A percentile compares a stretch with the other conserved stretches of the same genome.
Conservation (phyloP, 2,888 invertebrate genomes). For the Drosophila mulleri region DNA sequence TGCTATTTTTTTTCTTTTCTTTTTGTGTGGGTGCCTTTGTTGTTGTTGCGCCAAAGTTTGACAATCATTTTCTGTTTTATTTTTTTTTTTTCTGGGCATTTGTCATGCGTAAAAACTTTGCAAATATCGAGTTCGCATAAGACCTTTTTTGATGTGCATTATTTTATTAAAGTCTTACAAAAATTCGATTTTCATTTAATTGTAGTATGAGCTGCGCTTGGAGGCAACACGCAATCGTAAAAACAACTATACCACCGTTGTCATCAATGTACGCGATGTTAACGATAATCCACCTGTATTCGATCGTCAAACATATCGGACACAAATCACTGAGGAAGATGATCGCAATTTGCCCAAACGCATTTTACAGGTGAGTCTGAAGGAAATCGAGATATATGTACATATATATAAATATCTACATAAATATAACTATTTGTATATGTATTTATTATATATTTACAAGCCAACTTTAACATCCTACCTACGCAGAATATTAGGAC, state of each 20-base stretch:
- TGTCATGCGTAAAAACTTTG: conserved; percentile 15
- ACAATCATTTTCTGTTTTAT: conserved; percentile 26
- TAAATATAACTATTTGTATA: too few relatives aligned
- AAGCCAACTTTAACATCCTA: not conserved
- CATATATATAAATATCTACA: too few relatives aligned
- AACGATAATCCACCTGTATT: conserved; percentile 95
- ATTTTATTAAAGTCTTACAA: conserved; percentile 1
- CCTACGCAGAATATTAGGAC: too few relatives aligned
- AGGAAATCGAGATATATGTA: too few relatives aligned
- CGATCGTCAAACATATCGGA: conserved; percentile 96
- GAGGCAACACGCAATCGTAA: conserved; percentile 98
- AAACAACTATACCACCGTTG: conserved; percentile 98
- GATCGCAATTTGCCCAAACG: conserved; percentile 97
- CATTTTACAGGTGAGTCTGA: conserved; percentile 91
- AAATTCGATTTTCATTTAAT: conserved; percentile 6
- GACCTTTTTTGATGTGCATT: not conserved
- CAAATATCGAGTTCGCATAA: conserved; percentile 3
- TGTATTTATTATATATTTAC: not conserved
- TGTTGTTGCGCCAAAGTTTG: conserved; percentile 34
- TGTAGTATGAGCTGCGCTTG: conserved; percentile 95
- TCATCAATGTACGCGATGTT: conserved; percentile 98
- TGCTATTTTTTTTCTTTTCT: not conserved
- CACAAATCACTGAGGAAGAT: conserved; percentile 98
- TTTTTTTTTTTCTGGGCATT: conserved; percentile 14
- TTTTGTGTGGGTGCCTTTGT: not conserved